These are phyloP conservation scores for Poecile atricapillus DNA, from an alignment of 2,113 vertebrate genomes.

Conservation along the genomic window DNA sequence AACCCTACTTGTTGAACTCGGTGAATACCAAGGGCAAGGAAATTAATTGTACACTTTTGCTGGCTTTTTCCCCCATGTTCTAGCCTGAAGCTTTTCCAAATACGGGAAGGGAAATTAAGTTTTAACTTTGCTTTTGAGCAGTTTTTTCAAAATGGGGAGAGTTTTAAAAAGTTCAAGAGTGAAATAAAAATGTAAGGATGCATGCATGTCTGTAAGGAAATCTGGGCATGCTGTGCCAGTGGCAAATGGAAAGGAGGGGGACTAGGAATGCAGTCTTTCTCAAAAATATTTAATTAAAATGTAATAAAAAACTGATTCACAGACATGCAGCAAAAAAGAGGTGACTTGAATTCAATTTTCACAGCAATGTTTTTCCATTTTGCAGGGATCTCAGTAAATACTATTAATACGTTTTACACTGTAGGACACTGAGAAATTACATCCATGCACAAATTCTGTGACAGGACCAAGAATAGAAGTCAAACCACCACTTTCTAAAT, in stretches of 20 bases:
- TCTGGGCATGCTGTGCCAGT: neutral
- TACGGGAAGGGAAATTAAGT: neutral
- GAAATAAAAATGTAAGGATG: neutral
- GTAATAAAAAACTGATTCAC: neutral
- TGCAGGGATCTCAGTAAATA: neutral
- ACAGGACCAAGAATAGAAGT: neutral
- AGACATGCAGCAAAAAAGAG: neutral
- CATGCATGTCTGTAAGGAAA: neutral
- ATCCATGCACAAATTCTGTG: neutral
- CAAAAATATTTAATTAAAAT: neutral
- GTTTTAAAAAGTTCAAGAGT: neutral
- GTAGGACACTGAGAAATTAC: neutral
- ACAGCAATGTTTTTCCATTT: neutral
- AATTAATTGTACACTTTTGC: neutral
- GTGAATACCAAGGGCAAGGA: neutral
- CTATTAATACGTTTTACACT: neutral
- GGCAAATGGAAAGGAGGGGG: neutral
- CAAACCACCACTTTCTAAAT: neutral
- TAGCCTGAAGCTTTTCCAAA: neutral
- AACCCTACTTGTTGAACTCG: too few species aligned
- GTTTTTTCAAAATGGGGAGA: neutral
- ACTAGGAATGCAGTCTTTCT: neutral
- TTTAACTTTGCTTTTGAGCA: neutral
- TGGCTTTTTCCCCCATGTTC: neutral
- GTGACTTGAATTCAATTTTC: neutral